Conservation (phyloP, 2,888 invertebrate species). For the Nymphalis polychloros region DNA sequence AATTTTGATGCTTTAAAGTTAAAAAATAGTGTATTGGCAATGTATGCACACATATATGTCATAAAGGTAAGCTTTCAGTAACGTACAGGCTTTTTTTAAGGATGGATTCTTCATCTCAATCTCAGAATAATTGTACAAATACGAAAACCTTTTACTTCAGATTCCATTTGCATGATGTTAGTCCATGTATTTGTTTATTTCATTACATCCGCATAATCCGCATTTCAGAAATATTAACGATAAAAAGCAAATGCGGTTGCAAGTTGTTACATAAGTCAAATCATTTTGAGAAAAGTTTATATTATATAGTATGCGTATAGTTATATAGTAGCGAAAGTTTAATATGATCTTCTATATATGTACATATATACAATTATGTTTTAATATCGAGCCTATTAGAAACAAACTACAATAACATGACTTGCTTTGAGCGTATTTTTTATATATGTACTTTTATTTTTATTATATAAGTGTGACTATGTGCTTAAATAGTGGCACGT, state of each 20-base stretch:
- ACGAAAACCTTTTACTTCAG: slow-evolving; percentile 3
- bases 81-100: neutral
- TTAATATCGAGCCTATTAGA: too few species aligned
- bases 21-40: too few species aligned
- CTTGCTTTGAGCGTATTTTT: neutral
- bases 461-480: neutral
- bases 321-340: too few species aligned
- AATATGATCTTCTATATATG: too few species aligned
- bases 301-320: too few species aligned
- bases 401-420: too few species aligned
- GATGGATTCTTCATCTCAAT: neutral
- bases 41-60: too few species aligned
- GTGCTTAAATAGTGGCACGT: neutral
- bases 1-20: too few species aligned
- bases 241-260: neutral
- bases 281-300: too few species aligned
- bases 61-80: too few species aligned
- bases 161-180: slow-evolving; percentile 14
- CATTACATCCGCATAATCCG: slow-evolving; percentile 1
- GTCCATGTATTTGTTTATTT: neutral
- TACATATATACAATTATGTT: too few species aligned
- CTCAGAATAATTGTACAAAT: neutral
- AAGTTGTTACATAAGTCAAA: neutral
- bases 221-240: neutral
- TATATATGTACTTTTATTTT: neutral